Base-by-base conservation (phyloP, 2,797 vertebrate species). In the Xenopus petersii region DNA sequence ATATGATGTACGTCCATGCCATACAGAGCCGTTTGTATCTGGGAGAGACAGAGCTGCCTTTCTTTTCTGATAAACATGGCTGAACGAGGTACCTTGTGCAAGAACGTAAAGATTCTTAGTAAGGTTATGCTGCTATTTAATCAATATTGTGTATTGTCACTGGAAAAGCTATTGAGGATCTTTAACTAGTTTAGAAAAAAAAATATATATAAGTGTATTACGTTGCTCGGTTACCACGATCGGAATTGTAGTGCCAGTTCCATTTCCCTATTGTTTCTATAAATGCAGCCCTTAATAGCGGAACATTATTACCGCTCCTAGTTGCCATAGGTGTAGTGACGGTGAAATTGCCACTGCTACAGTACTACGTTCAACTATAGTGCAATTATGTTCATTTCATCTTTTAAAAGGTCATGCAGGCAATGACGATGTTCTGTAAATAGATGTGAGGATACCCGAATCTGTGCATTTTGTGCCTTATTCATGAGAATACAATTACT, bases 391-490 rank as follows among this genome's bases (percentile, higher is more conserved):
- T 90, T 36, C 85, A 83, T 87, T 84, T 89, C 84, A 80, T 81
- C 82, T 91, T 92, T 91, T 91, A 87, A 88, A 82, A 83, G 92
- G 95, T 97, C 94, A 95, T 97, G 95, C 97, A 93, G 94, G 94
- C 91, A 94, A 96, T 95, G 94, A 95, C 94, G 84, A 88, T 88
- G 87, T 91, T 85, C 84, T 98, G 94, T 96, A 96, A 89, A 96
- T 96, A 95, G 92, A 92, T 93, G 93, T 94, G 90, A 91, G 93
- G 95, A 94, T 96, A 96, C 92, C 95, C 92, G 93, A 94, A 96
- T 97, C 93, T 96, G 95, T 98, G 94, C 94, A 96, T 97, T 92
- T 94, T 96, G 96, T 98, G 96, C 95, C 96, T 98, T 98, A 98
- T 93, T 94, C 93, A 94, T 86, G 89, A 92, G 91, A 90, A 91